phyloP scores from a whole-genome alignment of 2,113 vertebrate genomes.

The Lycaon pictus region DNA sequence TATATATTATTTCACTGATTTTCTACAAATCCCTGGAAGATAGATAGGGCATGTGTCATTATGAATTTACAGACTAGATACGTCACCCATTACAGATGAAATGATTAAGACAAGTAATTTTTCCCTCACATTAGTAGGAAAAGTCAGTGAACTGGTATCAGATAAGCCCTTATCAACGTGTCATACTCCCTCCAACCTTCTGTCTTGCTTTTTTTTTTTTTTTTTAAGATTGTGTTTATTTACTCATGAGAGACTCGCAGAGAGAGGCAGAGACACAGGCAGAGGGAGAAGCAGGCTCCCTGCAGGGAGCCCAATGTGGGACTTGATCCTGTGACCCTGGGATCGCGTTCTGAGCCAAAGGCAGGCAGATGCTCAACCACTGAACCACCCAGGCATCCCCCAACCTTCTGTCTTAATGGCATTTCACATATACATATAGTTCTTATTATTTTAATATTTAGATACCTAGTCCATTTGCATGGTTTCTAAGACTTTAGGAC shows the following conservation, averaged over 20 bases:
- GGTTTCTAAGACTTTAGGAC: background rate
- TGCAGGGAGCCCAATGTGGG: no score
- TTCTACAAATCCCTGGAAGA: background rate
- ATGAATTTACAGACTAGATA: background rate
- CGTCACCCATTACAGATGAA: background rate
- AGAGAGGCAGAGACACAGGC: no score
- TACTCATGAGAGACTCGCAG: no score
- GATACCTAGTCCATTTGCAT: background rate
- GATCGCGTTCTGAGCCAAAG: no score
- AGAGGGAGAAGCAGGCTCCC: no score
- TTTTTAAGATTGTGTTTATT: no score
- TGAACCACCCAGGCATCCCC: background rate
- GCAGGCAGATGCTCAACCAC: no score
- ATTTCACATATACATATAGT: background rate
- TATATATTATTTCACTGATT: background rate
- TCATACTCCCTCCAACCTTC: background rate
- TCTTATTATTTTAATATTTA: background rate
- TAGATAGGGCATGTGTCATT: no score
- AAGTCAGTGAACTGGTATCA: background rate
- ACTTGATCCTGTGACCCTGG: no score
- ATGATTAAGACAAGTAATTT: background rate
- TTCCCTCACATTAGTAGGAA: background rate
- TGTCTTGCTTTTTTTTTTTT: background rate
- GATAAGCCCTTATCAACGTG: background rate
- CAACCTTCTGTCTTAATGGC: background rate